Base-by-base conservation (phyloP, 1,140 invertebrate species). In the Diplogasteroides magnus region DNA sequence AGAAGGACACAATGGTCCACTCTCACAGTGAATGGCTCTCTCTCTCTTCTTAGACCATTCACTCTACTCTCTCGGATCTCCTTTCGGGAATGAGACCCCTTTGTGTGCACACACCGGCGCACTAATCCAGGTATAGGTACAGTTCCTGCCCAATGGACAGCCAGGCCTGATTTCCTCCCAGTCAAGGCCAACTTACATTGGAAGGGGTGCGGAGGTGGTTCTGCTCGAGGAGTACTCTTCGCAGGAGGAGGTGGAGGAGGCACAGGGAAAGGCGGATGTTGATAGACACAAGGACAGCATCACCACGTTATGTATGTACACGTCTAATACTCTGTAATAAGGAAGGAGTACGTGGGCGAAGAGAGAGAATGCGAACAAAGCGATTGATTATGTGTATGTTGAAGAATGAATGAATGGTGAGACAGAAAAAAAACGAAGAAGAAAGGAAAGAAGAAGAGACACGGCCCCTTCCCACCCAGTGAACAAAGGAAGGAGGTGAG, bases 261-360 rank as follows among this genome's bases (percentile, higher is more conserved):
- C 6, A 23, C 3, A 65, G 37, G 64, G 25, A 27, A 28, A 55
- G 26, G 31, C 29, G n/a, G 64, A 48, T 31, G 48, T 65, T 23
- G 31, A 65, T n/a, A 37, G 64, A 65, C n/a, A 56, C 31, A 63
- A 19, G 61, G 48, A 65, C 48, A 65, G 48, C 64, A 65, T 37
- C 64, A 65, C 37, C 37, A 48, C 6, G 6, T 48, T n/a, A n/a
- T n/a, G n/a, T n/a, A 48, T 48, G 6, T 48, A 48, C 37, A 48
- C 37, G 37, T 48, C 37, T 48, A 48, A 48, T 48, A 48, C 37
- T 48, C n/a, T n/a, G n/a, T n/a, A n/a, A n/a, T n/a, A n/a, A n/a
- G n/a, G n/a, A n/a, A n/a, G 37, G 37, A 48, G 19, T 48, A 11
- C 6, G 19, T 11, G 37, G 19, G 37, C 19, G 37, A 48, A 48